Evolutionary conservation across 1,140 invertebrate species (phyloP).

Genomic region (Drosophila bocqueti): DNA sequence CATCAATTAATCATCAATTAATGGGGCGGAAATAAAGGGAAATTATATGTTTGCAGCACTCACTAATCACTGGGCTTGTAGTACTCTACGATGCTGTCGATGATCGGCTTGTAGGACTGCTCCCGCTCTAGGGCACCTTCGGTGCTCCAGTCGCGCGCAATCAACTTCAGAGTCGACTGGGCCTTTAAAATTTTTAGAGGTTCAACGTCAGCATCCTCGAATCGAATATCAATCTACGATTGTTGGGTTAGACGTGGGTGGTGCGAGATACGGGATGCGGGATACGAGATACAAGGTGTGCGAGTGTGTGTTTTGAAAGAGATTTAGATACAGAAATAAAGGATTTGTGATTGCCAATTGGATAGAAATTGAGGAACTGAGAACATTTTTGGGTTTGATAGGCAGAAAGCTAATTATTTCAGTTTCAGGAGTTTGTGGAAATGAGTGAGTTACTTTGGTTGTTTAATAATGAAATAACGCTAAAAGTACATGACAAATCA

Average conservation of each 20-base stretch:
- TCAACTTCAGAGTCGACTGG: slow-evolving; percentile 96
- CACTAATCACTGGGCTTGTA: slow-evolving; percentile 88
- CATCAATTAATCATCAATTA: background rate
- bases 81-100: slow-evolving; percentile 91
- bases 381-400: background rate
- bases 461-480: background rate
- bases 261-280: slow-evolving; percentile 6
- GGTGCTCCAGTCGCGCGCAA: slow-evolving; percentile 97
- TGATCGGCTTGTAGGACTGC: slow-evolving; percentile 96
- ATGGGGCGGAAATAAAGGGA: background rate
- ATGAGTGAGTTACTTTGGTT: background rate
- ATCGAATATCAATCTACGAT: slow-evolving; percentile 55
- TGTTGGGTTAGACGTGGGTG: slow-evolving; percentile 21
- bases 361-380: slow-evolving; percentile 5
- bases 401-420: background rate
- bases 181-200: slow-evolving; percentile 88
- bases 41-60: slow-evolving; percentile 35
- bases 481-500: background rate
- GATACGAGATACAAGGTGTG: slow-evolving; percentile 8
- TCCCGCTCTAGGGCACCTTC: slow-evolving; percentile 93
- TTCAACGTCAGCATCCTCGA: slow-evolving; percentile 76
- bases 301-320: slow-evolving; percentile 26
- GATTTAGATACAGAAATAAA: slow-evolving; percentile 11
- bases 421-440: background rate
- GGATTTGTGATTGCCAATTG: slow-evolving; percentile 15